Evolutionary conservation across 2,888 invertebrate genomes (phyloP).

Genomic region (Ophion ellenae): DNA sequence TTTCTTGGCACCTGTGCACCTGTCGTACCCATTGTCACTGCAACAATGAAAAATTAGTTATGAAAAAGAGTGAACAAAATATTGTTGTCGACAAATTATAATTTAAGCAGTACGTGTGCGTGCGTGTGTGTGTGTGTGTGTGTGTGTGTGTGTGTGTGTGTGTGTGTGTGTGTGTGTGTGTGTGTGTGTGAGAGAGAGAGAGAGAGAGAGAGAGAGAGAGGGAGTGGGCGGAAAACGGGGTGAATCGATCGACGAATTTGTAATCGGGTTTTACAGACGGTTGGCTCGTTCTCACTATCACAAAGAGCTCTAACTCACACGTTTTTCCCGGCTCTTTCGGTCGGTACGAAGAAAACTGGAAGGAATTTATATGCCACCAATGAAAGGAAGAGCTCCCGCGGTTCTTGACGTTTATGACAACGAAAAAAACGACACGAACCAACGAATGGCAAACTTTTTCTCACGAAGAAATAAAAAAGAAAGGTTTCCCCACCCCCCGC

Average conservation of each 20-base stretch:
- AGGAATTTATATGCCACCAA: slow-evolving; percentile 67
- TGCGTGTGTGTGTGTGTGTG: no score
- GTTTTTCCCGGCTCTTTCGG: slow-evolving; percentile 45
- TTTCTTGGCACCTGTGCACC: slow-evolving; percentile 91
- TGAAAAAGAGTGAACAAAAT: background rate
- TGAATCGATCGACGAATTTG: slow-evolving; percentile 67
- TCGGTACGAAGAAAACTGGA: slow-evolving; percentile 62
- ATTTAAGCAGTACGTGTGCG: no score
- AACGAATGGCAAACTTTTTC: slow-evolving; percentile 38
- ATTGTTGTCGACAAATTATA: no score
- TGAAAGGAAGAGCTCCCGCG: slow-evolving; percentile 33
- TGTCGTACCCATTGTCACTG: slow-evolving; percentile 87
- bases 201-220: slow-evolving; percentile 16
- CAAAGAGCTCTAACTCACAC: slow-evolving; percentile 47
- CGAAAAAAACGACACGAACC: slow-evolving; percentile 19
- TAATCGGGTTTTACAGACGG: slow-evolving; percentile 79
- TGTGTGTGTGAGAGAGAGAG: background rate
- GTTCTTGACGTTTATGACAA: slow-evolving; percentile 34
- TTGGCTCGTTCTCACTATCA: slow-evolving; percentile 71
- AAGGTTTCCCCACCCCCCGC: background rate
- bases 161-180: no score
- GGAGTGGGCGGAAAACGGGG: background rate
- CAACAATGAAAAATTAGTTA: slow-evolving; percentile 69
- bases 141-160: no score
- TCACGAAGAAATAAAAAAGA: slow-evolving; percentile 26